phyloP scores from a whole-genome alignment of 2,113 vertebrate genomes.

The Calonectris borealis region DNA sequence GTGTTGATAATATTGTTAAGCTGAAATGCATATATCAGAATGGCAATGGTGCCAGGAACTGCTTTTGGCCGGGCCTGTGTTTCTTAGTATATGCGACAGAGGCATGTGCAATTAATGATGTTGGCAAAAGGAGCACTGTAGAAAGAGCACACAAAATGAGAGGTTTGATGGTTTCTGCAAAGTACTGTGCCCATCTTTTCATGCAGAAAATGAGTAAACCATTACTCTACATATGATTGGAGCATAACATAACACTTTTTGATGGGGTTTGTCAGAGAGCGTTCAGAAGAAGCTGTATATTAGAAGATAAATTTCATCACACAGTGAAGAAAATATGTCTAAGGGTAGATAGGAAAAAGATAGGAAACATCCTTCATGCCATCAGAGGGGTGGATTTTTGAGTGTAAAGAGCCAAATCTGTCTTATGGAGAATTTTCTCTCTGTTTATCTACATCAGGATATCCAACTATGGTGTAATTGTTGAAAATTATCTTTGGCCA shows the following conservation, averaged over 20 bases:
- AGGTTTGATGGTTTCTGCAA: constrained; percentile 65
- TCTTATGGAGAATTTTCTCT: background rate
- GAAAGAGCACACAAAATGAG: constrained; percentile 39
- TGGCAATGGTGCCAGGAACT: constrained; percentile 49
- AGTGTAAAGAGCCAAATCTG: background rate
- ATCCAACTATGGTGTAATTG: background rate
- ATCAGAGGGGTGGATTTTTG: background rate
- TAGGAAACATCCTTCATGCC: background rate
- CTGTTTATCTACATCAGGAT: background rate
- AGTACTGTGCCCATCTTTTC: constrained; percentile 63
- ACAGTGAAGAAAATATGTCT: background rate
- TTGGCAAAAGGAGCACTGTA: constrained; percentile 62
- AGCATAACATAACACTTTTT: constrained; percentile 51
- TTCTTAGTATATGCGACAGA: constrained; percentile 53
- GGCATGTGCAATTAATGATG: constrained; percentile 67
- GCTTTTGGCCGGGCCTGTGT: constrained; percentile 61
- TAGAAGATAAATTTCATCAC: constrained; percentile 44
- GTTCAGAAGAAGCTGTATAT: constrained; percentile 32
- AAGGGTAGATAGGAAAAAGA: constrained; percentile 14
- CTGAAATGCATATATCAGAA: constrained; percentile 52
- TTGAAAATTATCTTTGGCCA: background rate
- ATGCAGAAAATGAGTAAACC: constrained; percentile 69
- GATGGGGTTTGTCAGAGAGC: constrained; percentile 60
- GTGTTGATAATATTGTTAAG: constrained; percentile 59
- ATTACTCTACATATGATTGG: constrained; percentile 51